Evolutionary conservation across 64 coral and sea anemone species (phyloP), one percentile per base, ranked within the genome.

Genomic region (Hydrozoanthus tunicans): DNA sequence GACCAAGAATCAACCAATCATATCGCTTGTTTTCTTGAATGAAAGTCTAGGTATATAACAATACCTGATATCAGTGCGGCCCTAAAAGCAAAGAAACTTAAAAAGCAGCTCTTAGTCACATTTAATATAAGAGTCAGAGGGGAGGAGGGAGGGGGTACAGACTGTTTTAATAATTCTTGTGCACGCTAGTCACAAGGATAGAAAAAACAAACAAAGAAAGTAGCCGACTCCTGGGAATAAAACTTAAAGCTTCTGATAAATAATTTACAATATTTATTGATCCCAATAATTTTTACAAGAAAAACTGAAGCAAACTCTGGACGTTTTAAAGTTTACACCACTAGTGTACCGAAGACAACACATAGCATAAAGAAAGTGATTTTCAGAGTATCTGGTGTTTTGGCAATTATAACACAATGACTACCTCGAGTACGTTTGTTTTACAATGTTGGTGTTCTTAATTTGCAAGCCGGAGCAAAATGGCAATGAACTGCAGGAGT

Each of bases 191-290:
- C 32, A 43, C 32, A 43, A 2, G 32, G 2, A 43, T 43, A 43
- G 32, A 43, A 43, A 43, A 43, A 43, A 20, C 20, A 43, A 43
- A 43, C 32, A 43, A 43, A 43, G 2, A 20, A 2, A 43, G 2
- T 43, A 43, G 32, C 2, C 32, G 2, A 43, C 32, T 43, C 32
- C 32, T 43, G 2, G 32, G 32, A 43, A 43, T 43, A 43, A 43
- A 43, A 43, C 2, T 43, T 43, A 43, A 64, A 64, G 13, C 61
- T 59, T 74, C 53, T 88, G 84, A 88, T 88, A 88, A 88, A 88
- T 88, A 88, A 88, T 75, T 73, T 88, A 74, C 84, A 88, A 74
- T 88, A 59, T 88, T 88, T 88, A 88, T 88, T 88, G 55, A 88
- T 74, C 84, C 84, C 84, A 88, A 88, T 73, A 61, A 73, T 55